Percentiles rank a stretch among this genome's conserved stretches.
Evolutionary conservation across 1,140 invertebrate genomes (phyloP).

Genomic region (Lepidurus apus): DNA sequence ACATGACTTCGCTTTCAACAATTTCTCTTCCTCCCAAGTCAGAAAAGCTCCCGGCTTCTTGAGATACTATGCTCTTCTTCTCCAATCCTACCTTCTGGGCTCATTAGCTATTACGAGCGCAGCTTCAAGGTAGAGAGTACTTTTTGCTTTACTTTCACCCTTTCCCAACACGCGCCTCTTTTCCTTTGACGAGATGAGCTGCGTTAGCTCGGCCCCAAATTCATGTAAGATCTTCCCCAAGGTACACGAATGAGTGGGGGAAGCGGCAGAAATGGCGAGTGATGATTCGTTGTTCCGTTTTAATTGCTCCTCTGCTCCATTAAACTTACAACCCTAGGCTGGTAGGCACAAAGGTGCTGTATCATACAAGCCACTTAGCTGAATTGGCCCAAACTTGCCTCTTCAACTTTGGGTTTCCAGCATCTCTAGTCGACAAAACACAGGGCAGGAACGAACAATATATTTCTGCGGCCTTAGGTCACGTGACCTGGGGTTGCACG

Average conservation of each 20-base stretch:
- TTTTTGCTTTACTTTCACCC: background rate
- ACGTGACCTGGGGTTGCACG: background rate
- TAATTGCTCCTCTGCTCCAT: too few relatives aligned
- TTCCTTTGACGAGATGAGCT: background rate
- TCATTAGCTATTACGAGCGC: constrained; percentile 12
- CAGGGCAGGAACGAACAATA: background rate
- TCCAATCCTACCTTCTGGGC: constrained; percentile 1
- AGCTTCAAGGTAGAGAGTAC: background rate
- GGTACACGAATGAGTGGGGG: too few relatives aligned
- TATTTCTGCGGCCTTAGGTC: background rate
- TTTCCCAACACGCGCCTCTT: background rate
- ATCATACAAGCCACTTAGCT: background rate
- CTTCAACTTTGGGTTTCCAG: background rate
- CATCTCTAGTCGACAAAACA: background rate
- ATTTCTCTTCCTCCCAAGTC: background rate
- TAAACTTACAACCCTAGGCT: background rate
- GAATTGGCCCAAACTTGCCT: background rate
- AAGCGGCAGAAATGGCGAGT: too few relatives aligned
- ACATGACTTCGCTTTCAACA: constrained; percentile 1
- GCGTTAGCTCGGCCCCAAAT: background rate
- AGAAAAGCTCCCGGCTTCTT: background rate
- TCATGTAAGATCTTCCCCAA: background rate
- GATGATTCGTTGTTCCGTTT: too few relatives aligned
- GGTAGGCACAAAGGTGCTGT: background rate
- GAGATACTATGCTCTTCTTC: background rate